Conservation (phyloP, 37 sponge, comb jelly and placozoan species). For the Eunapius fragilis region DNA sequence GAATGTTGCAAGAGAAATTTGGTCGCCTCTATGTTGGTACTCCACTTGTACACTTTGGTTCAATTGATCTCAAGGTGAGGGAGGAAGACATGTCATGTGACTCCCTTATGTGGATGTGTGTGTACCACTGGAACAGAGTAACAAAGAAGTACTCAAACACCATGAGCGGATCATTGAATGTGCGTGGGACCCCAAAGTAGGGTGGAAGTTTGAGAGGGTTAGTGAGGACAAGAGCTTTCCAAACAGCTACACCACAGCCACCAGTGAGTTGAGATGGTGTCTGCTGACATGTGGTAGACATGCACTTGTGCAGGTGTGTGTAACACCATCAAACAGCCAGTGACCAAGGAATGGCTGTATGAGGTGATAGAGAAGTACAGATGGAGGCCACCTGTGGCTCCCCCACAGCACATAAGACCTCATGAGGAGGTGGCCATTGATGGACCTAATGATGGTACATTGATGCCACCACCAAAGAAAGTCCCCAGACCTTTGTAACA, state of each 20-base stretch:
- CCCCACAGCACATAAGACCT: conserved; percentile 1
- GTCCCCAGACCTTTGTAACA: conserved; percentile 1
- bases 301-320: conserved; percentile 64
- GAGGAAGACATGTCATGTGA: background rate
- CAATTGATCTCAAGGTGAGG: conserved; percentile 59
- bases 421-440: background rate
- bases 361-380: conserved; percentile 51
- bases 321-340: conserved; percentile 70
- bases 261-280: conserved; percentile 76
- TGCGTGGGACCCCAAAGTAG: conserved; percentile 56
- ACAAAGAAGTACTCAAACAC: conserved; percentile 72
- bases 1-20: conserved; percentile 63
- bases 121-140: conserved; percentile 14
- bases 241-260: conserved; percentile 82
- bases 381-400: conserved; percentile 5
- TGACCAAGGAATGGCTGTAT: conserved; percentile 75
- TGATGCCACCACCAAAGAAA: conserved; percentile 64
- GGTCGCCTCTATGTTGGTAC: conserved; percentile 82
- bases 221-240: conserved; percentile 95
- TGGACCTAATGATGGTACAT: background rate
- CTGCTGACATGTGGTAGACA: background rate
- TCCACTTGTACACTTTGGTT: conserved; percentile 43
- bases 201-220: conserved; percentile 86
- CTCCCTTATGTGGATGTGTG: background rate
- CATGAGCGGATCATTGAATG: conserved; percentile 95